Evolutionary conservation across 2,888 invertebrate genomes (phyloP).

Genomic region (Eudemis profundana): DNA sequence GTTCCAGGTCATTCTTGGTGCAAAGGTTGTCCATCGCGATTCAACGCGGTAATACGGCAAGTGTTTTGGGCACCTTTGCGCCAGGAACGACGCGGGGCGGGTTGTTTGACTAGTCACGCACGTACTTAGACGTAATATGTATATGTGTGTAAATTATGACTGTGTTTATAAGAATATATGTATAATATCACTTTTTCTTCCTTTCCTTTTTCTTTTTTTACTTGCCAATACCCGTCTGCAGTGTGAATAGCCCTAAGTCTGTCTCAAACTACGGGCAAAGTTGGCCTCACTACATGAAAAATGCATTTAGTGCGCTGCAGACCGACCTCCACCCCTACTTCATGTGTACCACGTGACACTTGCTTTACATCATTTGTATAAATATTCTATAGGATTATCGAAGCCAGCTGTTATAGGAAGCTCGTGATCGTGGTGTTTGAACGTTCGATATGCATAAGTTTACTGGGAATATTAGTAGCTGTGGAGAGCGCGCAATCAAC

Average conservation of each 20-base stretch:
- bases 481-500: too few species aligned
- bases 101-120: too few species aligned
- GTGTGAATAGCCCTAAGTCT: conserved; percentile 56
- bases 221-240: conserved; percentile 35
- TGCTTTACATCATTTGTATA: conserved; percentile 44
- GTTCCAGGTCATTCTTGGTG: too few species aligned
- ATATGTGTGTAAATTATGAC: too few species aligned
- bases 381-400: conserved; percentile 40
- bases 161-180: too few species aligned
- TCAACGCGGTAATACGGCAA: too few species aligned
- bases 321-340: conserved; percentile 29
- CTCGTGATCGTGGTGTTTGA: neutral
- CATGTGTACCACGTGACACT: conserved; percentile 43
- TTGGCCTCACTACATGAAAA: conserved; percentile 79
- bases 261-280: conserved; percentile 64
- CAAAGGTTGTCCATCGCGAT: too few species aligned
- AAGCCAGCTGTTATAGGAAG: neutral
- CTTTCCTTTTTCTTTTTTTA: neutral
- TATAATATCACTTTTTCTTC: too few species aligned
- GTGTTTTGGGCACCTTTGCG: too few species aligned
- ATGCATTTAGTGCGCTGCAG: conserved; percentile 73
- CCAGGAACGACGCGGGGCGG: too few species aligned
- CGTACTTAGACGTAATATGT: too few species aligned
- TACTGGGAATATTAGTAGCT: too few species aligned
- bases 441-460: neutral